A percentile compares a stretch with the other conserved stretches of the same genome.
These are phyloP conservation scores for Philantomba maxwellii DNA, from an alignment of 2,113 vertebrate species.

Conservation along the genomic window DNA sequence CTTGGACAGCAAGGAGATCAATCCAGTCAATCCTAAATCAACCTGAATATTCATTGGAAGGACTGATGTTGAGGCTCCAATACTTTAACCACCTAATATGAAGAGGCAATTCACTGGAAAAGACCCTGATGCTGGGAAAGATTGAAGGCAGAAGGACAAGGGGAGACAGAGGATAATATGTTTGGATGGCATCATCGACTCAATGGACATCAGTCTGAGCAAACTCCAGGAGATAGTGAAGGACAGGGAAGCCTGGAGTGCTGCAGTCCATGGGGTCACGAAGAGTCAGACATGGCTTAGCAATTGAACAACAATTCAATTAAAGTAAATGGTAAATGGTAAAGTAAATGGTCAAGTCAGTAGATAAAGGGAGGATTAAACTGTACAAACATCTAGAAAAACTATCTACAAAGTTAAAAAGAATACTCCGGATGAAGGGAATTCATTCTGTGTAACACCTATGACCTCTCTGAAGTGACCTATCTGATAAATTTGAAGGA, in stretches of 20 bases:
- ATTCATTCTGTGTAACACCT: neutral
- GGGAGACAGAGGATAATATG: neutral
- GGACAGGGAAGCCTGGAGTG: neutral
- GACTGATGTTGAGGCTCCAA: neutral
- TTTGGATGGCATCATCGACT: neutral
- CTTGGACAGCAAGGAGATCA: neutral
- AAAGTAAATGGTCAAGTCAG: neutral
- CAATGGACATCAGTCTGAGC: neutral
- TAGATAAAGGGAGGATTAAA: neutral
- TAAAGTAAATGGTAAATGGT: no score
- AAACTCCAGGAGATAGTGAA: neutral
- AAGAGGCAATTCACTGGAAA: neutral
- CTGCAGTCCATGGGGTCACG: neutral
- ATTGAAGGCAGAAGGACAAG: neutral
- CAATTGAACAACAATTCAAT: neutral
- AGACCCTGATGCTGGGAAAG: neutral
- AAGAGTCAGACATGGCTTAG: neutral
- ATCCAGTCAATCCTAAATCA: neutral
- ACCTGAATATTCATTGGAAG: neutral
- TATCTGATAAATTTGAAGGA: neutral
- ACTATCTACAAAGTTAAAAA: neutral
- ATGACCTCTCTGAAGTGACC: neutral
- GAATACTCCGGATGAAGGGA: neutral
- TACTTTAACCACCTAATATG: neutral
- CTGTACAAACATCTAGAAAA: neutral